Percentiles rank a stretch among this genome's conserved stretches.
phyloP scores from a whole-genome alignment of 2,888 invertebrate genomes.

The Amblyjoppa fuscipennis region DNA sequence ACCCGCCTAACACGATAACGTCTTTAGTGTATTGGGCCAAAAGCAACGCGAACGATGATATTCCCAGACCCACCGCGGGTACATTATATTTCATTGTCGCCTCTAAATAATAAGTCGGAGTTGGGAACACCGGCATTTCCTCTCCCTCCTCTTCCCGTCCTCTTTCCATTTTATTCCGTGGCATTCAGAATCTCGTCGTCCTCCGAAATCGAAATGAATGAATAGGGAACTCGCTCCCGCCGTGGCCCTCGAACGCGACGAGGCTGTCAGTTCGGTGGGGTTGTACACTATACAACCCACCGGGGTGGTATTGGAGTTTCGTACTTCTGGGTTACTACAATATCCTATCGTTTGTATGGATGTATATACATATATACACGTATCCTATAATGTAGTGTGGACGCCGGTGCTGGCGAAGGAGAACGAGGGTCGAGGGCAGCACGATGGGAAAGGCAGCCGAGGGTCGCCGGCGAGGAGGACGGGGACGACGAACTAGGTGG shows the following conservation, averaged over 20 bases:
- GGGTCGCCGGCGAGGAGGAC: constrained; percentile 51
- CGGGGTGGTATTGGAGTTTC: constrained; percentile 50
- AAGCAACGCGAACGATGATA: neutral
- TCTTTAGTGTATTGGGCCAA: neutral
- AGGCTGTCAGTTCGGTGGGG: constrained; percentile 59
- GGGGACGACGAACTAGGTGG: constrained; percentile 41
- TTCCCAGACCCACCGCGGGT: neutral
- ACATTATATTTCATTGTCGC: constrained; percentile 2
- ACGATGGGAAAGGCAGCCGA: constrained; percentile 58
- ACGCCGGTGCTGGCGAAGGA: constrained; percentile 41
- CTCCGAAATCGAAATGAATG: constrained; percentile 49
- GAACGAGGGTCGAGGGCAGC: constrained; percentile 56
- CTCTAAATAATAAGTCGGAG: constrained; percentile 7
- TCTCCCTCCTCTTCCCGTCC: constrained; percentile 7
- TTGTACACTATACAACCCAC: constrained; percentile 31
- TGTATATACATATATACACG: neutral
- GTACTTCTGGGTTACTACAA: constrained; percentile 40
- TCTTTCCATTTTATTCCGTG: constrained; percentile 5
- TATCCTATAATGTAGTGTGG: constrained; percentile 17
- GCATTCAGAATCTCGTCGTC: constrained; percentile 54
- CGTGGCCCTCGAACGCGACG: constrained; percentile 54
- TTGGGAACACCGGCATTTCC: constrained; percentile 19
- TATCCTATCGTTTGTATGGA: constrained; percentile 7
- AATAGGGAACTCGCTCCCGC: constrained; percentile 48
- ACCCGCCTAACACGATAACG: neutral